Conservation (phyloP, 2,797 vertebrate species). For the Diplodus puntazzo region DNA sequence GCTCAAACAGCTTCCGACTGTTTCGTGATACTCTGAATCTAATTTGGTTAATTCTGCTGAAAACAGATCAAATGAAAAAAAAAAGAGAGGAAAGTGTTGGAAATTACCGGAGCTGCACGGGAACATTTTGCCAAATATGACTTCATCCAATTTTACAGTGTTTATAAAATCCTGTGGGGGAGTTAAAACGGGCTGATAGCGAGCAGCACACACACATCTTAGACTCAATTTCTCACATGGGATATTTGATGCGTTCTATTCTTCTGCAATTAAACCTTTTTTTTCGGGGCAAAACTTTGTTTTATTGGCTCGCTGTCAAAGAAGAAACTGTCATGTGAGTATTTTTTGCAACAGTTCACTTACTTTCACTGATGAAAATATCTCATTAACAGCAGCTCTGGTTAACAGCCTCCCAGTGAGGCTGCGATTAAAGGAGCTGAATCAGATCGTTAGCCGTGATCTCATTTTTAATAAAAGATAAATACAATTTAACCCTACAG, state of each 20-base stretch:
- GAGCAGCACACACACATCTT: neutral
- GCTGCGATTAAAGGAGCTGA: neutral
- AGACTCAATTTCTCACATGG: slow-evolving; percentile 11
- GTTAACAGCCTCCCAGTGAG: neutral
- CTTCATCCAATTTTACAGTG: slow-evolving; percentile 31
- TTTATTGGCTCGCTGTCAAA: slow-evolving; percentile 11
- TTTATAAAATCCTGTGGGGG: slow-evolving; percentile 28
- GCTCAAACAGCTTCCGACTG: neutral
- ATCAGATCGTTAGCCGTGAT: neutral
- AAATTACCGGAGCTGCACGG: neutral
- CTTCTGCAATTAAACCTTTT: slow-evolving; percentile 8
- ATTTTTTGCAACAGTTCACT: neutral
- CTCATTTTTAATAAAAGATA: neutral
- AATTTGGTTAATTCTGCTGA: neutral
- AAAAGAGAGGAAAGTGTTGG: neutral
- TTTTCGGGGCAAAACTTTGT: neutral
- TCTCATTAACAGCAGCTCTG: neutral
- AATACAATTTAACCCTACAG: neutral
- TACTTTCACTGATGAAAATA: neutral
- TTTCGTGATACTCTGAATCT: neutral
- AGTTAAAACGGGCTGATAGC: slow-evolving; percentile 21
- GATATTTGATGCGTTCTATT: slow-evolving; percentile 19
- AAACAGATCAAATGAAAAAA: neutral
- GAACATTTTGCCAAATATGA: neutral
- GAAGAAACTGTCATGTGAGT: neutral